Percentiles rank a stretch among this genome's conserved stretches.
phyloP scores from a whole-genome alignment of 2,113 vertebrate species.

The Poeciliopsis prolifica region DNA sequence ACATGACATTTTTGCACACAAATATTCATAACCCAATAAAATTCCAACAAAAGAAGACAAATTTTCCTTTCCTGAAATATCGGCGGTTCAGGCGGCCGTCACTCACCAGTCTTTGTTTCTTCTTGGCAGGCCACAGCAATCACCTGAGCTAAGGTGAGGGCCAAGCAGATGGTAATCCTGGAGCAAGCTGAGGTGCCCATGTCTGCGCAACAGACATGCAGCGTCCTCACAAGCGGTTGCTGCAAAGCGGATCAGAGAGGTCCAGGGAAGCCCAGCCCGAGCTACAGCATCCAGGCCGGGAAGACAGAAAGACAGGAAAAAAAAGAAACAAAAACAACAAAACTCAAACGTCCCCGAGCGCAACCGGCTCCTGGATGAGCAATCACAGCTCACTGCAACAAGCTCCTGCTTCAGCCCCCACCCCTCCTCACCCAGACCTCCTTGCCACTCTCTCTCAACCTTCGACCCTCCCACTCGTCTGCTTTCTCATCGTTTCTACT shows the following conservation, averaged over 20 bases:
- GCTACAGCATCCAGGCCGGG: slow-evolving; percentile 61
- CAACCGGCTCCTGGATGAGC: slow-evolving; percentile 51
- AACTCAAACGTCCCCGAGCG: slow-evolving; percentile 62
- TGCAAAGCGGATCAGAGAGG: neutral
- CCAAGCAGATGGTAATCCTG: slow-evolving; percentile 71
- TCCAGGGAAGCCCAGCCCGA: slow-evolving; percentile 25
- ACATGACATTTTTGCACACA: neutral
- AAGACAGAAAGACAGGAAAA: too few relatives aligned
- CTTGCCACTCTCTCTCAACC: slow-evolving; percentile 19
- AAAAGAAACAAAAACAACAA: too few relatives aligned
- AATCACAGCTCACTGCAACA: slow-evolving; percentile 48
- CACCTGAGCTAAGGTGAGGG: slow-evolving; percentile 69
- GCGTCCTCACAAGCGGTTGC: slow-evolving; percentile 42
- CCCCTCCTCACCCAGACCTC: slow-evolving; percentile 15
- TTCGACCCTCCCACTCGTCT: slow-evolving; percentile 43
- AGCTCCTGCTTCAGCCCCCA: slow-evolving; percentile 28
- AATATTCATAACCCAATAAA: slow-evolving; percentile 2
- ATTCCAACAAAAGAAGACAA: neutral
- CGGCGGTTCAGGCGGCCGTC: neutral
- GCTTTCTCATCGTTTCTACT: slow-evolving; percentile 47
- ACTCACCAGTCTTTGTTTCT: slow-evolving; percentile 70
- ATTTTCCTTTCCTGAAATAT: neutral
- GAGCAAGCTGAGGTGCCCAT: slow-evolving; percentile 60
- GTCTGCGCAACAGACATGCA: slow-evolving; percentile 53
- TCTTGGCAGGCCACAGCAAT: slow-evolving; percentile 70